These are phyloP conservation scores for Sylvicola fuscatus DNA, from an alignment of 2,888 invertebrate genomes.

Conservation along the genomic window DNA sequence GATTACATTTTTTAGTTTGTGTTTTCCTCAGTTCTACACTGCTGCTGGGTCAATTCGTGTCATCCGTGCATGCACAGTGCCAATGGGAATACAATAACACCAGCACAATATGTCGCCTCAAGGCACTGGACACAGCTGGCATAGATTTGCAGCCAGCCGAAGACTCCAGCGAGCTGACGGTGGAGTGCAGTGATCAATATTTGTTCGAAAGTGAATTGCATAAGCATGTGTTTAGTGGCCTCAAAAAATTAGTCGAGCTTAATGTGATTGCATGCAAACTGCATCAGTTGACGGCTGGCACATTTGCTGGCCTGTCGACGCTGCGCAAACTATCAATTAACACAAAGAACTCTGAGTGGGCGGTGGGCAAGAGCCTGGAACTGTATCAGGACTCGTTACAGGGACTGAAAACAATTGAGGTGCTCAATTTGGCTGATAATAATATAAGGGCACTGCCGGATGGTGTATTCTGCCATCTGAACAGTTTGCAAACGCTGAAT, in stretches of 20 bases:
- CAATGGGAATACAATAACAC: constrained; percentile 27
- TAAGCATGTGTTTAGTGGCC: constrained; percentile 45
- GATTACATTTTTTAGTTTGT: constrained; percentile 1
- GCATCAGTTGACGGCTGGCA: constrained; percentile 48
- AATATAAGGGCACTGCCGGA: constrained; percentile 64
- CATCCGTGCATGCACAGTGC: constrained; percentile 28
- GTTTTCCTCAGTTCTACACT: background rate
- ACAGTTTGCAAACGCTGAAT: constrained; percentile 63
- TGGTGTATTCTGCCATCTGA: constrained; percentile 56
- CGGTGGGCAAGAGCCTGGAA: constrained; percentile 51
- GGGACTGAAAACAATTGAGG: constrained; percentile 59
- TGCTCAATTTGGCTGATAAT: constrained; percentile 62
- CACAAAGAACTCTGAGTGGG: constrained; percentile 66
- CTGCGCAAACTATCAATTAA: constrained; percentile 58
- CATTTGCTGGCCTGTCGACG: constrained; percentile 61
- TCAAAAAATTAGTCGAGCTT: constrained; percentile 54
- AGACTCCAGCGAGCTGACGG: constrained; percentile 46
- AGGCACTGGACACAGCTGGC: constrained; percentile 47
- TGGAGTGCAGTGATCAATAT: constrained; percentile 60
- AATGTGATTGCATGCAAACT: constrained; percentile 63
- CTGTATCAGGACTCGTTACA: constrained; percentile 47
- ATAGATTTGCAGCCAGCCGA: constrained; percentile 37
- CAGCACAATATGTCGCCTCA: constrained; percentile 42
- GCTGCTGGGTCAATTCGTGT: constrained; percentile 16
- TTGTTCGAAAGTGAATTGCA: constrained; percentile 60